A percentile compares a stretch with the other conserved stretches of the same genome.
Evolutionary conservation across 2,113 vertebrate genomes (phyloP).

Genomic region (Grallaria varia): DNA sequence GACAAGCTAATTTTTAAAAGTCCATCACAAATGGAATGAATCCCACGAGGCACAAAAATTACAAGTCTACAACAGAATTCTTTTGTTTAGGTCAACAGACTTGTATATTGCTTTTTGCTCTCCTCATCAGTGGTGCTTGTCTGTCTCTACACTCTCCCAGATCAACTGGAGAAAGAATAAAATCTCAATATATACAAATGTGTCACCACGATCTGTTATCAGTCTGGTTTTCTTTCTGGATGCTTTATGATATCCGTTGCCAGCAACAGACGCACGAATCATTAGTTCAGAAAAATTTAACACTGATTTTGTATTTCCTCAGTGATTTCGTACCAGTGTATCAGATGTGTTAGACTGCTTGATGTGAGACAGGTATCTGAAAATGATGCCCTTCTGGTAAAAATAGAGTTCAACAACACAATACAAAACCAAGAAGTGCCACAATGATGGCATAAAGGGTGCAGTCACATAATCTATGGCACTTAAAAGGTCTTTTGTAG

Average conservation of each 20-base stretch:
- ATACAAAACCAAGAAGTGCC: neutral
- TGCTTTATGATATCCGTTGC: constrained; percentile 33
- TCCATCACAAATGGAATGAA: constrained; percentile 27
- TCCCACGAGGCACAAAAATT: constrained; percentile 17
- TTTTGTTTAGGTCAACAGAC: neutral
- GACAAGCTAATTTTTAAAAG: neutral
- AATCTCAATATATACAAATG: neutral
- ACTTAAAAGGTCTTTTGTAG: neutral
- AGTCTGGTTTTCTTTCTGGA: neutral
- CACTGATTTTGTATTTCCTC: neutral
- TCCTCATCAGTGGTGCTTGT: neutral
- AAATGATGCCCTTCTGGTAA: neutral
- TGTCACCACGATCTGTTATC: neutral
- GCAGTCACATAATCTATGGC: neutral
- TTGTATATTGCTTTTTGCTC: constrained; percentile 52
- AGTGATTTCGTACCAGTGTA: constrained; percentile 31
- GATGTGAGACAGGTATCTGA: neutral
- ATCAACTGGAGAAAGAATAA: constrained; percentile 32
- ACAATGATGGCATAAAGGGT: neutral
- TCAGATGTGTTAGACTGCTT: neutral
- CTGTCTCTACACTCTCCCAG: constrained; percentile 12
- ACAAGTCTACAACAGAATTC: neutral
- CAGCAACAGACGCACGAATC: constrained; percentile 51
- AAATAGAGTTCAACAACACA: neutral
- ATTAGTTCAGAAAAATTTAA: neutral